phyloP scores from a whole-genome alignment of 1,140 invertebrate species.

The Macrosteles quadrilineatus region DNA sequence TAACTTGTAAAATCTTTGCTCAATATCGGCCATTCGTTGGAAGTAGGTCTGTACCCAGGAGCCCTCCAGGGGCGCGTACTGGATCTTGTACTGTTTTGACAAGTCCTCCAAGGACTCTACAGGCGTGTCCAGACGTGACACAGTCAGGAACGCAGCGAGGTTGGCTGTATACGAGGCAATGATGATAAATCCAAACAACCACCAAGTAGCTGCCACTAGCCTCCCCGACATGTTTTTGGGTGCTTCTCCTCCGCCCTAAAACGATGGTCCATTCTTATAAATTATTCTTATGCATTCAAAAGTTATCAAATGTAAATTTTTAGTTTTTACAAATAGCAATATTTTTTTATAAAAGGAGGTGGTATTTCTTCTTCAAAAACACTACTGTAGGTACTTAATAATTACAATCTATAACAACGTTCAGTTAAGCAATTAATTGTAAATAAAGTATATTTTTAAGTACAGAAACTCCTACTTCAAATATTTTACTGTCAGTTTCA shows the following conservation, averaged over 20 bases:
- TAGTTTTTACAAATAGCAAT: too few species aligned
- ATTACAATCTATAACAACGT: too few species aligned
- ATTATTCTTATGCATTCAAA: not conserved
- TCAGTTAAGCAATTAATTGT: too few species aligned
- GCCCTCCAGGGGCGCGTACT: constrained; percentile 86
- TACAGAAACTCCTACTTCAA: too few species aligned
- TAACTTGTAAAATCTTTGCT: constrained; percentile 93
- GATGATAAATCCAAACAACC: constrained; percentile 97
- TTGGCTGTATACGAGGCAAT: constrained; percentile 99
- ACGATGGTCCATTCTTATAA: constrained; percentile 4
- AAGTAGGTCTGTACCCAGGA: constrained; percentile 92
- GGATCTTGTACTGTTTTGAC: constrained; percentile 93
- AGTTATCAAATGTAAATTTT: not conserved
- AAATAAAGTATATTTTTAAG: too few species aligned
- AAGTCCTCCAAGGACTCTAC: constrained; percentile 92
- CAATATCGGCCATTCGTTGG: constrained; percentile 93
- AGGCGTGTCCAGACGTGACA: constrained; percentile 87
- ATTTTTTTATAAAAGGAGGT: too few species aligned
- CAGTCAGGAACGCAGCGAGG: constrained; percentile 91
- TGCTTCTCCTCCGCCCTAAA: constrained; percentile 87
- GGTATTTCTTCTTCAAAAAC: too few species aligned
- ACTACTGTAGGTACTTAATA: too few species aligned
- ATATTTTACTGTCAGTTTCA: too few species aligned
- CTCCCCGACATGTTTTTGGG: constrained; percentile 93
- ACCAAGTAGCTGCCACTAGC: constrained; percentile 94